Evolutionary conservation across 2,888 invertebrate genomes (phyloP), one percentile per base, ranked within the genome.

Genomic region (Neocrepidodera transversa): DNA sequence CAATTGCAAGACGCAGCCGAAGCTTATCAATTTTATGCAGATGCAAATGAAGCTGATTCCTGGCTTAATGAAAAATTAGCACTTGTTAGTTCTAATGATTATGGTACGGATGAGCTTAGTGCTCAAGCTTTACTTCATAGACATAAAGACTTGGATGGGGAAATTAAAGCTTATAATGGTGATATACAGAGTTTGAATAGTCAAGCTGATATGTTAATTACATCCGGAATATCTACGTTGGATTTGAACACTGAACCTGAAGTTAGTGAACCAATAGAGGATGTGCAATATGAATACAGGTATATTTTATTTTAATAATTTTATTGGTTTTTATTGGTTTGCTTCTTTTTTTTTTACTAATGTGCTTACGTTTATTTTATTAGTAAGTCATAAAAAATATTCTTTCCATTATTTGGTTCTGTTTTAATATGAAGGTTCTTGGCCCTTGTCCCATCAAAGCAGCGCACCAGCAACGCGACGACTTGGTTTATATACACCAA

Each of bases 1-100:
- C 91, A 92, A 72, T 79, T 95, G 16, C 90, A 91, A 71, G 94
- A 95, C 76, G 93, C 93, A 0, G 89, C 89, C 2, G 96, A 97
- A 75, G 95, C 97, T 0, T 95, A 95, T 72, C 96, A 96, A 86
- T 97, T 96, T 82, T 95, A 96, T 78, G 92, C 95, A 0, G 98
- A 98, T 80, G 96, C 97, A 0, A 97, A 98, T 80, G 98, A 98
- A 76, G 93, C 95, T 0, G 97, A 98, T 72, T 96, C 96, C 0
- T 98, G 97, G 96, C 87, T 97, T 82, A 92, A 93, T 68, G 98
- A 98, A 79, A 96, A 95, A 80, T 90, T 94, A 80, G 91, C 96
- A 0, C 84, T 99, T 32, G 93, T 96, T 10, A 87, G 89, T 8
- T 93, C 94, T 0, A 87, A 87, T 49, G 98, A 99, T 82, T 92